A percentile compares a stretch with the other conserved stretches of the same genome.
Conservation (phyloP, 2,888 invertebrate genomes). For the Drosophila antonietae region DNA sequence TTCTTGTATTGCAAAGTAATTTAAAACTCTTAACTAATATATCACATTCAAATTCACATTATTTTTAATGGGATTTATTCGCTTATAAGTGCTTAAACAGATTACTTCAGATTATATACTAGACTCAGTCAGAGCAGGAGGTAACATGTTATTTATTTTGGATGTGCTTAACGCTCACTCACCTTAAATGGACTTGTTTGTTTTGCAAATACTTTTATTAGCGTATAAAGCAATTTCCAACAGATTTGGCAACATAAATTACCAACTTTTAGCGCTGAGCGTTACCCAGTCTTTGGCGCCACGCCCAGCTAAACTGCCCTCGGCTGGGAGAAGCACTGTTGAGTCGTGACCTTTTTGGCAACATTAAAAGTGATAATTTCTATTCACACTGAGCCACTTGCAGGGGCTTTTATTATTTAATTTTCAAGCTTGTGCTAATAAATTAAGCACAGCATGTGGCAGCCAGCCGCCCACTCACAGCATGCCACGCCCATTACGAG, state of each 20-base stretch:
- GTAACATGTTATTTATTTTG: slow-evolving; percentile 11
- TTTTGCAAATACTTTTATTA: slow-evolving; percentile 62
- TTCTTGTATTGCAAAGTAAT: neutral
- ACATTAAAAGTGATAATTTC: slow-evolving; percentile 79
- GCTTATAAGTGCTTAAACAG: neutral
- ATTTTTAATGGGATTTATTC: neutral
- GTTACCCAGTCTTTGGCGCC: slow-evolving; percentile 40
- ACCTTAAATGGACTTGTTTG: slow-evolving; percentile 59
- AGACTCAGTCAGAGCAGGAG: neutral
- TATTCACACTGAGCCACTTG: slow-evolving; percentile 68
- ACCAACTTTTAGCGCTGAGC: slow-evolving; percentile 43
- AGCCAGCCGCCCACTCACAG: slow-evolving; percentile 45
- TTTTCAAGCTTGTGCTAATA: slow-evolving; percentile 70
- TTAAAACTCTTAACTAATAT: neutral
- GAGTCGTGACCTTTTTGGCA: slow-evolving; percentile 76
- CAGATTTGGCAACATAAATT: slow-evolving; percentile 75
- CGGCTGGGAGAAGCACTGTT: neutral
- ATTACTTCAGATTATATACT: slow-evolving; percentile 13
- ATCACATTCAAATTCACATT: neutral
- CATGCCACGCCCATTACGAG: slow-evolving; percentile 36
- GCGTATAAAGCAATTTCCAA: slow-evolving; percentile 68
- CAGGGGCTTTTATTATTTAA: slow-evolving; percentile 77
- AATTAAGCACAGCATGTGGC: slow-evolving; percentile 69
- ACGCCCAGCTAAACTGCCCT: slow-evolving; percentile 51
- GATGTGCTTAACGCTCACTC: slow-evolving; percentile 3